phyloP scores from a whole-genome alignment of 2,888 invertebrate genomes.

The Eristalis intricaria region DNA sequence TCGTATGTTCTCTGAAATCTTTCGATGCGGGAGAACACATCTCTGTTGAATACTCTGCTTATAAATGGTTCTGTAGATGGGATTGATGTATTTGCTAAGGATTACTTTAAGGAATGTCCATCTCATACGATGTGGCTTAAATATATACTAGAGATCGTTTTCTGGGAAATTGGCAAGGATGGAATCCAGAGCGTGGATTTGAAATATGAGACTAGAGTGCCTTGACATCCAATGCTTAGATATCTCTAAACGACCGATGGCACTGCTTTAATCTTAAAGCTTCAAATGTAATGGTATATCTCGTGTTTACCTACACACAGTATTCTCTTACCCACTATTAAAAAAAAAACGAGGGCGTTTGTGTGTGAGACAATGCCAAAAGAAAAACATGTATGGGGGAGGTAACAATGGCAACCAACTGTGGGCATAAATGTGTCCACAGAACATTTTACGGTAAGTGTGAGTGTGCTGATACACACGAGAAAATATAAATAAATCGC shows the following conservation, averaged over 20 bases:
- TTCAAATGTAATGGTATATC: background rate
- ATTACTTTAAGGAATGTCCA: background rate
- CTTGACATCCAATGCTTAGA: background rate
- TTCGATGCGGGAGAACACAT: background rate
- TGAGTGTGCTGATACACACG: background rate
- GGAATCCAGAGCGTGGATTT: background rate
- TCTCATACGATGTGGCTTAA: background rate
- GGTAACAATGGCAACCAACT: constrained; percentile 16
- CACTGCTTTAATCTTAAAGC: background rate
- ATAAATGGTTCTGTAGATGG: background rate
- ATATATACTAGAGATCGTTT: background rate
- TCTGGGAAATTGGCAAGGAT: background rate
- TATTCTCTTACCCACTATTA: background rate
- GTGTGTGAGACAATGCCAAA: background rate
- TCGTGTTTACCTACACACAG: background rate
- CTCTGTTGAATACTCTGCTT: background rate
- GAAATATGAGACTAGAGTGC: background rate
- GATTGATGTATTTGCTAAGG: background rate
- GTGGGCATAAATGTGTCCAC: constrained; percentile 13
- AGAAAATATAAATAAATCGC: constrained; percentile 44
- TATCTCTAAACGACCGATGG: background rate
- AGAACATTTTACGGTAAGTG: constrained; percentile 10
- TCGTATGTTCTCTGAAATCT: background rate
- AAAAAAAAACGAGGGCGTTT: background rate
- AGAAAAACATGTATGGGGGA: background rate